These are phyloP conservation scores for Telenomus remus DNA, from an alignment of 1,140 invertebrate genomes.

Conservation along the genomic window DNA sequence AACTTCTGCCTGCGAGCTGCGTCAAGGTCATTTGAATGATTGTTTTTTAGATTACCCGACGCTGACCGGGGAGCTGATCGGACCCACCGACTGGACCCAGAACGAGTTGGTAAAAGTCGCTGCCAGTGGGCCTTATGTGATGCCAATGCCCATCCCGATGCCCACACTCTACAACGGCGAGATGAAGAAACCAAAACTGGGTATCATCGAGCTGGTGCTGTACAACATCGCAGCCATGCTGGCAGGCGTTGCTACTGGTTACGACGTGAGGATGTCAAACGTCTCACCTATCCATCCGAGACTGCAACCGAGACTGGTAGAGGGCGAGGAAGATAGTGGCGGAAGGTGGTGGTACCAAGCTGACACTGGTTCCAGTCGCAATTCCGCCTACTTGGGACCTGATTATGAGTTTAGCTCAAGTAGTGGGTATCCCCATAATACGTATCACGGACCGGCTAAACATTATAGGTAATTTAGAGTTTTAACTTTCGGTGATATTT, in stretches of 20 bases:
- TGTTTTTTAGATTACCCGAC: constrained; percentile 72
- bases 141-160: constrained; percentile 79
- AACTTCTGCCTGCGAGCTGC: too few relatives aligned
- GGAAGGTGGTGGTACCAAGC: constrained; percentile 69
- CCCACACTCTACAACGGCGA: constrained; percentile 85
- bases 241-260: constrained; percentile 91
- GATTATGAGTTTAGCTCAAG: constrained; percentile 79
- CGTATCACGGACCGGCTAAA: constrained; percentile 90
- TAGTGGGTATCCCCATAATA: constrained; percentile 86
- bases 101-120: constrained; percentile 78
- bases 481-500: too few relatives aligned
- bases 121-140: constrained; percentile 69
- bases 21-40: not conserved
- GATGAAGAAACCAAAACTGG: constrained; percentile 82
- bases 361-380: constrained; percentile 67
- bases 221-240: constrained; percentile 94
- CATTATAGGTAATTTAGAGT: constrained; percentile 80
- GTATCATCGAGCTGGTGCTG: constrained; percentile 87
- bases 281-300: constrained; percentile 88
- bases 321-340: constrained; percentile 66
- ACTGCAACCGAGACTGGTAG: constrained; percentile 77
- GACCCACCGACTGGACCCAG: constrained; percentile 67
- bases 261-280: constrained; percentile 91
- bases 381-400: constrained; percentile 71
- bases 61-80: constrained; percentile 58